Evolutionary conservation across 2,113 vertebrate species (phyloP).

Genomic region (Anser brachyrhynchus): DNA sequence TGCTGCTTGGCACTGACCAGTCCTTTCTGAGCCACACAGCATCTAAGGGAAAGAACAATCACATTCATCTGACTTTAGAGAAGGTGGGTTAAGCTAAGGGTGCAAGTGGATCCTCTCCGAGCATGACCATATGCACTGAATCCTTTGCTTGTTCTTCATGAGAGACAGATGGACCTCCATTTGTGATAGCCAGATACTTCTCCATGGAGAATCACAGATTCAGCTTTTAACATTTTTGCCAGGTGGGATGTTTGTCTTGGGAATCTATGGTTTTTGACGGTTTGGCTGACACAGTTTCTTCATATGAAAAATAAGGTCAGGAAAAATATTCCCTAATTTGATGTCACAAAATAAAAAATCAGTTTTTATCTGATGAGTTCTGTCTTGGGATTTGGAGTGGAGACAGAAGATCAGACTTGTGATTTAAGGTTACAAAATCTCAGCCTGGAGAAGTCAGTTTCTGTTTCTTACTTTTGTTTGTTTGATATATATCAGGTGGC

Average conservation of each 20-base stretch:
- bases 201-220: background rate
- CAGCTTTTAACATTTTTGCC: background rate
- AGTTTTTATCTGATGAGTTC: background rate
- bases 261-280: background rate
- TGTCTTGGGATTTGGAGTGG: background rate
- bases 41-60: background rate
- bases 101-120: background rate
- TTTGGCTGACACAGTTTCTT: background rate
- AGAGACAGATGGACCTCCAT: background rate
- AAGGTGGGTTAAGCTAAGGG: background rate
- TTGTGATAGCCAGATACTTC: background rate
- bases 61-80: background rate
- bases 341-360: background rate
- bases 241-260: background rate
- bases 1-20: background rate
- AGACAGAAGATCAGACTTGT: background rate
- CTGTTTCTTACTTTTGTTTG: background rate
- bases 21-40: background rate
- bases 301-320: background rate
- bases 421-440: background rate
- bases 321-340: background rate
- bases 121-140: background rate
- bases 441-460: background rate
- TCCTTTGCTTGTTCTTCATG: background rate
- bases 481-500: background rate